Percentiles rank a stretch among this genome's conserved stretches.
Conservation (phyloP, 2,888 invertebrate species). For the Lasioglossum morio region DNA sequence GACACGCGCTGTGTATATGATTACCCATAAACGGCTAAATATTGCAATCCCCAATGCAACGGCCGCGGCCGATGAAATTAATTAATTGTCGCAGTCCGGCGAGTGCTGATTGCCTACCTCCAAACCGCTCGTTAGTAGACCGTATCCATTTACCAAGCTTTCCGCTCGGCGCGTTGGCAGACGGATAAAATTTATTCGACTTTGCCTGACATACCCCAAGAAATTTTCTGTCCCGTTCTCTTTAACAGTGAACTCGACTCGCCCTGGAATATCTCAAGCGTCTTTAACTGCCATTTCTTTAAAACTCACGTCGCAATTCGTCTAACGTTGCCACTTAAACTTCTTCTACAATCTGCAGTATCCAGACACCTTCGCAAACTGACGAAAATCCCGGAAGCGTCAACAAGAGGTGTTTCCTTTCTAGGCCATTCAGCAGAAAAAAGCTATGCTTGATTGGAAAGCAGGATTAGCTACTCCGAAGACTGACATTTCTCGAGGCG, state of each 20-base stretch:
- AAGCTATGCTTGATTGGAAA: not conserved
- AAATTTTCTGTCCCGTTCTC: not conserved
- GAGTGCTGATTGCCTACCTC: constrained; percentile 39
- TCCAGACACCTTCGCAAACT: not conserved
- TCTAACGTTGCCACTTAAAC: not conserved
- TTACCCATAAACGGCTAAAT: constrained; percentile 66
- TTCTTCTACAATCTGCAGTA: not conserved
- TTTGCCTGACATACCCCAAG: not conserved
- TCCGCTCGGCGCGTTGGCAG: not conserved
- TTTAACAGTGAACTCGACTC: not conserved
- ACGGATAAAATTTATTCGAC: constrained; percentile 4
- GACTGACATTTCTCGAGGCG: not conserved
- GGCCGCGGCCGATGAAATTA: constrained; percentile 53
- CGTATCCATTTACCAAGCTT: constrained; percentile 13
- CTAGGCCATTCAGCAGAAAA: not conserved
- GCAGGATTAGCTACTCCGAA: not conserved
- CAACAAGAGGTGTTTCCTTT: not conserved
- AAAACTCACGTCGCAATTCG: not conserved
- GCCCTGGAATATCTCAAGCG: not conserved
- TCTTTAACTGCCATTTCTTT: not conserved
- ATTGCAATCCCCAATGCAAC: constrained; percentile 42
- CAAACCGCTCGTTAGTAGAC: constrained; percentile 28
- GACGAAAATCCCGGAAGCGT: not conserved
- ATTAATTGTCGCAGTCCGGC: constrained; percentile 44
- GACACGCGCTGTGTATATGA: constrained; percentile 53